Evolutionary conservation across 2,888 invertebrate genomes (phyloP).

Genomic region (Chaitophorus viminalis): DNA sequence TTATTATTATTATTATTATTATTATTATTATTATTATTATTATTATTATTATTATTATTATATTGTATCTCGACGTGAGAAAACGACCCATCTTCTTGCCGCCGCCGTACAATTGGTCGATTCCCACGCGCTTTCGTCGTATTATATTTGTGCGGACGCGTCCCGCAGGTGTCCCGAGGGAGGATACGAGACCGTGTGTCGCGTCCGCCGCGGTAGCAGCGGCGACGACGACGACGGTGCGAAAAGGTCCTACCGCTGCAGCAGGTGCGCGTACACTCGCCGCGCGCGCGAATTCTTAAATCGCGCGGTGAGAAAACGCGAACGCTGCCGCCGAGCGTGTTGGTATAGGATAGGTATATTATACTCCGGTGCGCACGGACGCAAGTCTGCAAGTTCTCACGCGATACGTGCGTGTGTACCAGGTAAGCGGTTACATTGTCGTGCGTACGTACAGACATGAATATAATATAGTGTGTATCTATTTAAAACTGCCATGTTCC

Average conservation of each 20-base stretch:
- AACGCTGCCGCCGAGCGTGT: too few species aligned
- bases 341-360: too few species aligned
- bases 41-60: conserved; percentile 16
- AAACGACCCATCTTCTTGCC: background rate
- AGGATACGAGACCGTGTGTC: background rate
- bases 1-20: conserved; percentile 16
- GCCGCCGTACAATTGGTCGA: background rate
- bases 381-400: too few species aligned
- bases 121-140: conserved; percentile 46
- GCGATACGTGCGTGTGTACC: too few species aligned
- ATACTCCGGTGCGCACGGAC: too few species aligned
- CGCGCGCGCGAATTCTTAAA: background rate
- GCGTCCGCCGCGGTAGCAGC: background rate
- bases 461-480: too few species aligned
- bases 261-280: background rate
- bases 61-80: conserved; percentile 30
- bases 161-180: conserved; percentile 21
- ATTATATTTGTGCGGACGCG: background rate
- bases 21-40: conserved; percentile 27
- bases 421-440: background rate
- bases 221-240: background rate
- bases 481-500: too few species aligned
- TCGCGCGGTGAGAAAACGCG: background rate
- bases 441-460: background rate
- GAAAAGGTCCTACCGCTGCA: conserved; percentile 5